A percentile compares a stretch with the other conserved stretches of the same genome.
Evolutionary conservation across 1,140 invertebrate genomes (phyloP).

Genomic region (Archegozetes longisetosus): DNA sequence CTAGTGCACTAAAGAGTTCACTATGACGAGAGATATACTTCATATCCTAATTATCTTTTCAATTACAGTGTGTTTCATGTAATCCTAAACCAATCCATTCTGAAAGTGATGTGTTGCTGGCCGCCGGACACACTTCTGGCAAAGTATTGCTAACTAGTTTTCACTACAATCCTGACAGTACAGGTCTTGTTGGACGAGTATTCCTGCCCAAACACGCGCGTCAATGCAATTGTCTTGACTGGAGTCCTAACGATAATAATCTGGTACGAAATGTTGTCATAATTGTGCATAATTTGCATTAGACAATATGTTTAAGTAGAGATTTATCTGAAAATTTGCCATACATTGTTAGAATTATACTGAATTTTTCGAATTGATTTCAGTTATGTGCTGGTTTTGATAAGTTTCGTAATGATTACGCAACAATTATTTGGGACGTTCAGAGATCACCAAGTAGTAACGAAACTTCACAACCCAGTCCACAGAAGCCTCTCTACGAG

Average conservation of each 20-base stretch:
- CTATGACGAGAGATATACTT: too few relatives aligned
- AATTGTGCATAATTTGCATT: conserved; percentile 1
- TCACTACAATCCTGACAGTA: background rate
- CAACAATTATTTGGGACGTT: conserved; percentile 32
- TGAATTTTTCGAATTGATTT: background rate
- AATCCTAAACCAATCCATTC: background rate
- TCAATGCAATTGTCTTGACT: conserved; percentile 68
- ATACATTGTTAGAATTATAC: background rate
- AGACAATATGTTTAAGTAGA: too few relatives aligned
- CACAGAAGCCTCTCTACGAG: conserved; percentile 13
- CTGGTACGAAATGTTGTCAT: conserved; percentile 31
- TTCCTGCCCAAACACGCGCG: conserved; percentile 48
- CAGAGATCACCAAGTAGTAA: background rate
- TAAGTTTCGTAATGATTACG: conserved; percentile 48
- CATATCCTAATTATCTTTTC: background rate
- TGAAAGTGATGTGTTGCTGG: conserved; percentile 2
- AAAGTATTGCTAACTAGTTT: conserved; percentile 5
- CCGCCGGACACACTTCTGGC: conserved; percentile 2
- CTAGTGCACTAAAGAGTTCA: too few relatives aligned
- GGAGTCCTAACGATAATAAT: conserved; percentile 70
- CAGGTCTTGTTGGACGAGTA: conserved; percentile 2
- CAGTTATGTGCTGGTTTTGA: conserved; percentile 64
- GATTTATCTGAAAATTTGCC: too few relatives aligned
- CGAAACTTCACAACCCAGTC: background rate
- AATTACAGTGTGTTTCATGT: conserved; percentile 6